Conservation (phyloP, 35 echinoderm and acorn worm species). For the Hemicentrotus pulcherrimus region DNA sequence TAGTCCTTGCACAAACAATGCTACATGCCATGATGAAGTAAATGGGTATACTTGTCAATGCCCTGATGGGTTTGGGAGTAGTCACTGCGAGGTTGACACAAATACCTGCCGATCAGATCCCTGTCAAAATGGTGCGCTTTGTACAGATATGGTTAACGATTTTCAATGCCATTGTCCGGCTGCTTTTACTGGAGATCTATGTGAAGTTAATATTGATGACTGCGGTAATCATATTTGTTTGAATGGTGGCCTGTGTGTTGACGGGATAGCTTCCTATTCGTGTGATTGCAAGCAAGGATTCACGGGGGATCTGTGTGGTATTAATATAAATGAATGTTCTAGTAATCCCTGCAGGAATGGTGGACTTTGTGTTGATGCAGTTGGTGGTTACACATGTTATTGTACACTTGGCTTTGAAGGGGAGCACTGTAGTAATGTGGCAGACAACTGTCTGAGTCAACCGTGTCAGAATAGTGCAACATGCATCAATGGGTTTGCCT, state of each 20-base stretch:
- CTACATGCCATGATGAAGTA: slow-evolving; percentile 53
- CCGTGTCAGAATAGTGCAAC: slow-evolving; percentile 58
- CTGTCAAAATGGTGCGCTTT: background rate
- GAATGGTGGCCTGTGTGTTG: slow-evolving; percentile 3
- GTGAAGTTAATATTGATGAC: slow-evolving; percentile 53
- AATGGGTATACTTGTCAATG: slow-evolving; percentile 51
- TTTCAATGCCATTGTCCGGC: slow-evolving; percentile 48
- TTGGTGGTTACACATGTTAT: slow-evolving; percentile 63
- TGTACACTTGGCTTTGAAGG: slow-evolving; percentile 62
- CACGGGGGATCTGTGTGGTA: background rate
- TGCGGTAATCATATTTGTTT: background rate
- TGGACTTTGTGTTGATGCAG: slow-evolving; percentile 63
- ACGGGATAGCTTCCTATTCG: slow-evolving; percentile 5
- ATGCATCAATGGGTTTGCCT: slow-evolving; percentile 36
- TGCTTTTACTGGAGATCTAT: slow-evolving; percentile 56
- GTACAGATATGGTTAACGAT: slow-evolving; percentile 17
- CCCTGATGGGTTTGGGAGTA: slow-evolving; percentile 37
- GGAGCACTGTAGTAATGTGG: slow-evolving; percentile 39
- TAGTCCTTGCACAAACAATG: slow-evolving; percentile 54
- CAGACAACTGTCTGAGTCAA: background rate
- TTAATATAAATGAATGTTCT: slow-evolving; percentile 64
- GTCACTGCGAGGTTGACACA: slow-evolving; percentile 52
- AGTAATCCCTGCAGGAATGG: slow-evolving; percentile 84
- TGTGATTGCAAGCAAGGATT: background rate
- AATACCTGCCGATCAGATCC: slow-evolving; percentile 17